These are phyloP conservation scores for Raja brachyura DNA, from an alignment of 2,113 vertebrate species.

Conservation along the genomic window DNA sequence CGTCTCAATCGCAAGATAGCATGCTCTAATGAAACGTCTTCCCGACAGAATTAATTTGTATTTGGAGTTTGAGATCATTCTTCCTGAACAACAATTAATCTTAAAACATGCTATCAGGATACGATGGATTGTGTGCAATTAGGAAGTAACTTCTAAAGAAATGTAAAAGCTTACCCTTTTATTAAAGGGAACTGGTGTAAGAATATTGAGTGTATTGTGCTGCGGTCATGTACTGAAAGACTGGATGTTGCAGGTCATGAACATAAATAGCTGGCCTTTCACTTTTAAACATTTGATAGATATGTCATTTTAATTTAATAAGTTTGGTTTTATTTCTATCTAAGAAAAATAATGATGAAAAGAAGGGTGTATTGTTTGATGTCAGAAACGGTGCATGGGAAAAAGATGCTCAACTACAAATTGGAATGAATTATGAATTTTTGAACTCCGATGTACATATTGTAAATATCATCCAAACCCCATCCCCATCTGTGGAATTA, in stretches of 20 bases:
- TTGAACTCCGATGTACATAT: neutral
- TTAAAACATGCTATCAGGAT: neutral
- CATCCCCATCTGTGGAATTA: no score
- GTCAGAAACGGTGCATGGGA: neutral
- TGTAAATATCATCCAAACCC: neutral
- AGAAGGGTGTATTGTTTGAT: neutral
- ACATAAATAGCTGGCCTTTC: neutral
- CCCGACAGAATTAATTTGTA: neutral
- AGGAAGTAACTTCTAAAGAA: neutral
- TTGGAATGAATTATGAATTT: neutral
- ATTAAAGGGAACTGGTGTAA: neutral
- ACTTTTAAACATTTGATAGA: neutral
- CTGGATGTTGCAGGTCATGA: neutral
- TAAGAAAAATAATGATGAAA: neutral
- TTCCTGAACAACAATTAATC: neutral
- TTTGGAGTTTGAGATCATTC: neutral
- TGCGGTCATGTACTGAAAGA: neutral
- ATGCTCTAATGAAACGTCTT: neutral
- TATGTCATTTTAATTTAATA: neutral
- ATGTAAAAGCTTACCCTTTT: neutral
- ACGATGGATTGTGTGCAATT: neutral
- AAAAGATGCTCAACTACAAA: neutral
- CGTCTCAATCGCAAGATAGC: neutral
- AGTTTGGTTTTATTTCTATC: neutral
- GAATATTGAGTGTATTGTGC: neutral